Conservation (phyloP, 2,888 invertebrate species). For the Hypselothyrea guttata region DNA sequence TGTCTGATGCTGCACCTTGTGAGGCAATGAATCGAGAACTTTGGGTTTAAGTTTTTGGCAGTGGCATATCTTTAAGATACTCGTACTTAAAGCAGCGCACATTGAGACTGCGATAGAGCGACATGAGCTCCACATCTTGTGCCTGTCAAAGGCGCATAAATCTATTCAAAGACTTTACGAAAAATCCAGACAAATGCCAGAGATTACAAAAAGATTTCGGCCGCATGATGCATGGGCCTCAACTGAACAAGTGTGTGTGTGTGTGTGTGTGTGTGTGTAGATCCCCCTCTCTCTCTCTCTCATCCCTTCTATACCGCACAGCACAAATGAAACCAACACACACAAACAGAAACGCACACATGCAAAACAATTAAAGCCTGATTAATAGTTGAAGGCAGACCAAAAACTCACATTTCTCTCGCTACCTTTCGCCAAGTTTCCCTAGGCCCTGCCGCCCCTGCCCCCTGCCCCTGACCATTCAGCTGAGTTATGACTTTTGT, state of each 20-base stretch:
- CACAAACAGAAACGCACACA: constrained; percentile 28
- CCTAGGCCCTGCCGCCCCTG: background rate
- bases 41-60: constrained; percentile 12
- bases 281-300: background rate
- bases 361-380: constrained; percentile 75
- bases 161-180: constrained; percentile 78
- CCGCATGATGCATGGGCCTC: constrained; percentile 73
- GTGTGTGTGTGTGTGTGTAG: constrained; percentile 38
- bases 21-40: too few relatives aligned
- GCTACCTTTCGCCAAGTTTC: constrained; percentile 70
- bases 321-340: constrained; percentile 42
- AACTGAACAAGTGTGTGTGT: constrained; percentile 42
- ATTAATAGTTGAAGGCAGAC: constrained; percentile 74
- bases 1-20: too few relatives aligned
- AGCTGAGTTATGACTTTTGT: constrained; percentile 74
- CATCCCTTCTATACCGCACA: constrained; percentile 32
- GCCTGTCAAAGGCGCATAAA: constrained; percentile 75
- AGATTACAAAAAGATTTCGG: constrained; percentile 79
- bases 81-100: constrained; percentile 61
- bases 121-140: constrained; percentile 70
- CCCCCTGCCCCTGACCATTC: background rate
- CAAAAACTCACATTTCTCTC: constrained; percentile 52
- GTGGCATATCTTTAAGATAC: constrained; percentile 60
- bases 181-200: constrained; percentile 79
- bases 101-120: constrained; percentile 2